Conservation (phyloP, 2,113 vertebrate genomes). For the Lepidothrix coronata region DNA sequence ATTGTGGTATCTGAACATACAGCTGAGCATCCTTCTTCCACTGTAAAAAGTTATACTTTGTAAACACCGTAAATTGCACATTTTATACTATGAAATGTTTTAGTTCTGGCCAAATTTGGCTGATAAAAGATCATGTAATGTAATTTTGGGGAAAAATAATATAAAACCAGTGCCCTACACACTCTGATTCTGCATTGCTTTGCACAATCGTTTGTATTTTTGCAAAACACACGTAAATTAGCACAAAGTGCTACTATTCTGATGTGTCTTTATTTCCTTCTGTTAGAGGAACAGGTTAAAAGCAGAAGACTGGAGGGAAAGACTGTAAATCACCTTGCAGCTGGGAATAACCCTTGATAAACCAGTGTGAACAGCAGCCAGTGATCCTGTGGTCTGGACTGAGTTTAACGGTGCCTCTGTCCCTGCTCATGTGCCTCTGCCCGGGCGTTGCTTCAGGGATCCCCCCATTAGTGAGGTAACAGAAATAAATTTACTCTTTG, state of each 20-base stretch:
- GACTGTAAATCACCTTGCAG: not conserved
- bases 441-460: not conserved
- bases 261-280: not conserved
- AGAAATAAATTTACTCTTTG: not conserved
- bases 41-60: not conserved
- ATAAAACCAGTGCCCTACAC: not conserved
- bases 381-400: not conserved
- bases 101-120: not conserved
- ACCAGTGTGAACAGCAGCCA: not conserved
- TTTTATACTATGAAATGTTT: not conserved
- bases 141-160: not conserved
- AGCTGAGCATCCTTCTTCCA: not conserved
- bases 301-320: not conserved
- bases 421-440: not conserved
- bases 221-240: not conserved
- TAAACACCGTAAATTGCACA: not conserved
- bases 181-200: not conserved
- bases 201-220: not conserved
- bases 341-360: not conserved
- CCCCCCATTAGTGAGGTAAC: not conserved
- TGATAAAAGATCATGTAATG: not conserved
- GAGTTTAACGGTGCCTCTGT: not conserved
- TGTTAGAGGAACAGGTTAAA: not conserved
- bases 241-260: not conserved
- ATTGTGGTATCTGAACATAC: not conserved